Conservation (phyloP, 2,797 vertebrate genomes). For the Thaleichthys pacificus region DNA sequence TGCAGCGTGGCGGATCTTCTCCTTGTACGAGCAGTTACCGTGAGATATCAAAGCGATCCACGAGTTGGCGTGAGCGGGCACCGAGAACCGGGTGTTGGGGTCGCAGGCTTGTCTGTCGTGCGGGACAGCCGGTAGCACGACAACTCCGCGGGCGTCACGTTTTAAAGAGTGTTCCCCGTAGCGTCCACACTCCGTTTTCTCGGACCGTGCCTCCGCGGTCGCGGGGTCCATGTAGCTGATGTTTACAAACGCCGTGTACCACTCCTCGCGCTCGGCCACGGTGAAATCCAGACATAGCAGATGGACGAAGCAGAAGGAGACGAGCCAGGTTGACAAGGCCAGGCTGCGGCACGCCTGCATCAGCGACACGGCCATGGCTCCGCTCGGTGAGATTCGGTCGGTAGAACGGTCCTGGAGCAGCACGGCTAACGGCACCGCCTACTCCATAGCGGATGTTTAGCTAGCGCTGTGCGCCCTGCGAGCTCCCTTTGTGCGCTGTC, state of each 20-base stretch:
- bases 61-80: conserved; percentile 69
- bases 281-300: conserved; percentile 95
- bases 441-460: conserved; percentile 26
- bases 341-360: conserved; percentile 91
- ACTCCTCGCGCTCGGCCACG: conserved; percentile 96
- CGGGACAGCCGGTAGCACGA: conserved; percentile 79
- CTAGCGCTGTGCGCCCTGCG: neutral
- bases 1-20: conserved; percentile 90
- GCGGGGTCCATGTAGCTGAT: conserved; percentile 90
- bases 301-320: conserved; percentile 96
- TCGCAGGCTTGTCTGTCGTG: conserved; percentile 88
- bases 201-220: conserved; percentile 79
- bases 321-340: conserved; percentile 95
- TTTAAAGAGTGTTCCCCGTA: conserved; percentile 95
- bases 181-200: conserved; percentile 93
- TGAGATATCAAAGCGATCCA: conserved; percentile 92
- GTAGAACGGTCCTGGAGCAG: neutral
- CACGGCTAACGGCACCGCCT: conserved; percentile 1
- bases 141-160: conserved; percentile 85
- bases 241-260: conserved; percentile 99
- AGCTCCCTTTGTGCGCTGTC: neutral
- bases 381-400: neutral
- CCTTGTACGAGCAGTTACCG: conserved; percentile 90
- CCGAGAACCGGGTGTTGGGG: conserved; percentile 79
- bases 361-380: neutral